Percentiles rank a stretch among this genome's conserved stretches.
These are phyloP conservation scores for Gobionotothen gibberifrons DNA, from an alignment of 2,797 vertebrate species.

Conservation along the genomic window DNA sequence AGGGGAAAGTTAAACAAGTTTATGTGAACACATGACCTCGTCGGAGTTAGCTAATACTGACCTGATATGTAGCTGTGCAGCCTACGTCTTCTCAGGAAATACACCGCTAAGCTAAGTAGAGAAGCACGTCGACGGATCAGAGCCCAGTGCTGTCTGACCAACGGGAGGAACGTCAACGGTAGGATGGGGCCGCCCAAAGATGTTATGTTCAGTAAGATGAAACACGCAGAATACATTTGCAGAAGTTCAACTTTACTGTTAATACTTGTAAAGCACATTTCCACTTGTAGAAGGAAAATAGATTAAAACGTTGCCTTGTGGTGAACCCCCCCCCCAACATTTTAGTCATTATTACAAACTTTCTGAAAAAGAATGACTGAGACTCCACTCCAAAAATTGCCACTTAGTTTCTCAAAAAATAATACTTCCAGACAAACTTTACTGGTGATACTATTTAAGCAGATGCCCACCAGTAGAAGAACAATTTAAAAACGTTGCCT, in stretches of 20 bases:
- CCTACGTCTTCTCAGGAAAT: constrained; percentile 39
- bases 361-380: no score
- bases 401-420: no score
- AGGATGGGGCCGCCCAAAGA: constrained; percentile 55
- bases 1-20: not conserved
- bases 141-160: constrained; percentile 55
- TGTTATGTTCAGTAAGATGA: constrained; percentile 37
- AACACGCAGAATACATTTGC: not conserved
- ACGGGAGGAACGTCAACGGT: constrained; percentile 58
- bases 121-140: constrained; percentile 48
- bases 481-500: no score
- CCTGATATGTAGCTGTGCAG: constrained; percentile 51
- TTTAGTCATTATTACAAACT: no score
- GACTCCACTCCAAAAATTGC: no score
- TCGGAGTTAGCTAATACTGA: constrained; percentile 40
- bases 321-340: no score
- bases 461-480: no score
- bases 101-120: constrained; percentile 57
- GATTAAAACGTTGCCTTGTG: no score
- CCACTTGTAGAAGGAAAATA: no score
- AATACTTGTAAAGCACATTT: no score
- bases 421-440: not conserved
- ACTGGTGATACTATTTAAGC: no score
- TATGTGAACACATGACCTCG: not conserved
- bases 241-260: not conserved